These are phyloP conservation scores for Strix aluco DNA, from an alignment of 2,113 vertebrate genomes.

Conservation along the genomic window DNA sequence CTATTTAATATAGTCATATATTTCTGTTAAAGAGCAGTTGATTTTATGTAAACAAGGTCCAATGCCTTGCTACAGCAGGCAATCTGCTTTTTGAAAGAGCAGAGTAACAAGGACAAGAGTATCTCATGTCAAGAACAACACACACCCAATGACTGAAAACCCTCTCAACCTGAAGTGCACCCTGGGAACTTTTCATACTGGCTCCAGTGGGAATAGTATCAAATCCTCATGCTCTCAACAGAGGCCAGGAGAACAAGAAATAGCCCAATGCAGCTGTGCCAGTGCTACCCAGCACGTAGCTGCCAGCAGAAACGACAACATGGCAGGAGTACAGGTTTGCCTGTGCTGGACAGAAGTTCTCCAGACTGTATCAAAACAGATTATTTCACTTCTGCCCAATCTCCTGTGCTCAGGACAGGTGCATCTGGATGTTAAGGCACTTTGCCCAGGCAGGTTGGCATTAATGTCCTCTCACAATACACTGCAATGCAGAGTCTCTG, in stretches of 20 bases:
- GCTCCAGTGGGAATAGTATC: neutral
- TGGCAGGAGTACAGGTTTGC: neutral
- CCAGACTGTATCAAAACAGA: neutral
- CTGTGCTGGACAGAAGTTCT: neutral
- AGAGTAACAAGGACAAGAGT: neutral
- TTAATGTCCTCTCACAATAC: accelerated
- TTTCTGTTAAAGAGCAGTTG: neutral
- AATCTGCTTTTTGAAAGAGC: neutral
- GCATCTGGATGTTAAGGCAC: neutral
- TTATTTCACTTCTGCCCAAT: neutral
- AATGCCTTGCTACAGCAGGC: neutral
- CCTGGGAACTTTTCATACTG: neutral
- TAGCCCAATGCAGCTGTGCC: neutral
- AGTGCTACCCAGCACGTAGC: neutral
- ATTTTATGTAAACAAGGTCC: neutral
- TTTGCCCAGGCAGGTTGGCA: neutral
- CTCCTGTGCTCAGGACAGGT: neutral
- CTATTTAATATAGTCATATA: neutral
- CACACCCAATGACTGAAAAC: neutral
- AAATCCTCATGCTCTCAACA: neutral
- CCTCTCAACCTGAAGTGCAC: neutral
- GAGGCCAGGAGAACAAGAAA: neutral
- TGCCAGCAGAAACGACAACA: neutral
- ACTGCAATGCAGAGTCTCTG: neutral
- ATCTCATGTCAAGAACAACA: neutral